Evolutionary conservation across 2,113 vertebrate species (phyloP).

Genomic region (Pomatostomus ruficeps): DNA sequence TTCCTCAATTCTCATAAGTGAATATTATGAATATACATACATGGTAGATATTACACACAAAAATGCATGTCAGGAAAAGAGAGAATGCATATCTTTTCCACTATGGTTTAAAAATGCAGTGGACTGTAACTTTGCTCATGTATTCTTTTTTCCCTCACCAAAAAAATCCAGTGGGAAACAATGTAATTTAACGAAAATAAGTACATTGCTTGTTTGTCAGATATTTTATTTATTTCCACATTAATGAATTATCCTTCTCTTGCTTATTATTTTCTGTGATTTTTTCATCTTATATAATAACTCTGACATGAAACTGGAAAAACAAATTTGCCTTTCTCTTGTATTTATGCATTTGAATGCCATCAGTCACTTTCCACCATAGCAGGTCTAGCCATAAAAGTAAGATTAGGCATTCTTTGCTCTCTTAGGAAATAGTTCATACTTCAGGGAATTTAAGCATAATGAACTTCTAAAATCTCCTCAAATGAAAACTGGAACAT

Average conservation of each 20-base stretch:
- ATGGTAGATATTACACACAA: not conserved
- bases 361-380: not conserved
- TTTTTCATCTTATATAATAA: not conserved
- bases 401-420: constrained; percentile 43
- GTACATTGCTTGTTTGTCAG: not conserved
- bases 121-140: not conserved
- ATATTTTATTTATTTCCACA: not conserved
- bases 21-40: not conserved
- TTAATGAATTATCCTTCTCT: not conserved
- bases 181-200: not conserved
- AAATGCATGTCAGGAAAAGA: not conserved
- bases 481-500: not conserved
- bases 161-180: not conserved
- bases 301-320: not conserved
- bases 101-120: not conserved
- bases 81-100: not conserved
- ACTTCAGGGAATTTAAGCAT: constrained; percentile 24
- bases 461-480: not conserved
- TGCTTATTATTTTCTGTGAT: not conserved
- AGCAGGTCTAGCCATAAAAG: not conserved
- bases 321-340: not conserved
- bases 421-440: constrained; percentile 33
- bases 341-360: not conserved
- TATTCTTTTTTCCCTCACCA: not conserved
- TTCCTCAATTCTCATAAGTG: not conserved